phyloP scores from a whole-genome alignment of 2,797 vertebrate species.

The Myotis planiceps region DNA sequence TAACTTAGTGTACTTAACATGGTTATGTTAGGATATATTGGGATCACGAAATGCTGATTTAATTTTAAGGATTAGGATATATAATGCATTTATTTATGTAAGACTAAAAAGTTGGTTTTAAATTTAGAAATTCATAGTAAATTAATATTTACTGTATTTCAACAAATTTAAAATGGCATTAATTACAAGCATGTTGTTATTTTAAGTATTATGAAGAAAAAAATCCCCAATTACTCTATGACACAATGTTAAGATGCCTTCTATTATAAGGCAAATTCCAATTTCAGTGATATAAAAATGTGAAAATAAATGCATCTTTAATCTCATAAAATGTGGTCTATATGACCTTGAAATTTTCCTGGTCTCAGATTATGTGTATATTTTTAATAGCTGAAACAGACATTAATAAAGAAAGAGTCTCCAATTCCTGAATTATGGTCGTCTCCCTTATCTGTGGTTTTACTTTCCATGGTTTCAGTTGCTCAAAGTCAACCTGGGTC shows the following conservation, averaged over 20 bases:
- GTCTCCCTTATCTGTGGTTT: background rate
- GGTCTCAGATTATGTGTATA: background rate
- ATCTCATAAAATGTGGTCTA: background rate
- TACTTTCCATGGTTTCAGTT: background rate
- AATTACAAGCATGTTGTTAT: background rate
- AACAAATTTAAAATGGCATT: constrained; percentile 7
- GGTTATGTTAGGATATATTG: background rate
- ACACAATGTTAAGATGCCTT: background rate
- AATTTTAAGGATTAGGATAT: background rate
- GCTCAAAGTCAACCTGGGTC: background rate
- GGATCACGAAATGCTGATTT: constrained; percentile 8
- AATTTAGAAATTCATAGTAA: background rate
- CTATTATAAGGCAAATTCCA: background rate
- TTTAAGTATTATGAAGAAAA: constrained; percentile 18
- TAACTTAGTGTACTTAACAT: background rate
- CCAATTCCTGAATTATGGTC: background rate
- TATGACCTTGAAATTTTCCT: background rate
- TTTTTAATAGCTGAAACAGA: background rate
- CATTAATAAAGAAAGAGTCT: background rate
- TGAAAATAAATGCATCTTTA: background rate
- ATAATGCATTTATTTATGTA: background rate
- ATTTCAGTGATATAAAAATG: background rate
- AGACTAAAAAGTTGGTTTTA: constrained; percentile 18
- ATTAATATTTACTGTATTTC: constrained; percentile 17
- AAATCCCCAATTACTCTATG: background rate